Evolutionary conservation across 2,113 vertebrate species (phyloP).

Genomic region (Nothocercus julius): DNA sequence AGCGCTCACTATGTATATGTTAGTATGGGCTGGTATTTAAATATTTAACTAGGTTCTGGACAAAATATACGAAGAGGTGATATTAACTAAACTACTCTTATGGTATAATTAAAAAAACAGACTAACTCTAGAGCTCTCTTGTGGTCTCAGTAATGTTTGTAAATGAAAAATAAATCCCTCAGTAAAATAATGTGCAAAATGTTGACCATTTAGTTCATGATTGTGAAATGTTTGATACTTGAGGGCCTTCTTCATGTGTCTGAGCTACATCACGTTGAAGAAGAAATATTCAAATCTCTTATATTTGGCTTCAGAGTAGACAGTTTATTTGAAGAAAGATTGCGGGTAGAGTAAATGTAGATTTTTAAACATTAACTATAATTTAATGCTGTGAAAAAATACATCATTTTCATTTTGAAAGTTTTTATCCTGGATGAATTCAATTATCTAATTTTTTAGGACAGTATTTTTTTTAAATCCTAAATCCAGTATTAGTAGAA

Average conservation of each 20-base stretch:
- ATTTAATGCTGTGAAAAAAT: background rate
- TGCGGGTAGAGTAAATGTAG: background rate
- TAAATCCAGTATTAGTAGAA: background rate
- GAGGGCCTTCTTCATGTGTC: background rate
- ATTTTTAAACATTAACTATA: background rate
- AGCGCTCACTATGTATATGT: background rate
- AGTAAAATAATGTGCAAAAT: background rate
- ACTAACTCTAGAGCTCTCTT: background rate
- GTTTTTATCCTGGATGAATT: background rate
- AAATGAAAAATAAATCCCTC: background rate
- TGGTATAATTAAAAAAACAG: constrained; percentile 14
- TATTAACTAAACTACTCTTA: constrained; percentile 31
- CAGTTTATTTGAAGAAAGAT: background rate
- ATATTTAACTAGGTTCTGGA: constrained; percentile 3
- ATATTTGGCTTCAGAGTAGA: background rate
- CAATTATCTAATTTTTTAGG: background rate
- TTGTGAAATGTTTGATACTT: background rate
- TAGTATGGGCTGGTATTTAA: constrained; percentile 7
- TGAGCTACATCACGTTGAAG: background rate
- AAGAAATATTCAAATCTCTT: background rate
- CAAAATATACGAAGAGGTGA: background rate
- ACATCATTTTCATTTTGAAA: background rate
- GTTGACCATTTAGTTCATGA: background rate
- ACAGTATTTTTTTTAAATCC: background rate
- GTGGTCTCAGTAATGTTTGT: background rate